Conservation (phyloP, 2,113 vertebrate species). For the Plectropomus leopardus region DNA sequence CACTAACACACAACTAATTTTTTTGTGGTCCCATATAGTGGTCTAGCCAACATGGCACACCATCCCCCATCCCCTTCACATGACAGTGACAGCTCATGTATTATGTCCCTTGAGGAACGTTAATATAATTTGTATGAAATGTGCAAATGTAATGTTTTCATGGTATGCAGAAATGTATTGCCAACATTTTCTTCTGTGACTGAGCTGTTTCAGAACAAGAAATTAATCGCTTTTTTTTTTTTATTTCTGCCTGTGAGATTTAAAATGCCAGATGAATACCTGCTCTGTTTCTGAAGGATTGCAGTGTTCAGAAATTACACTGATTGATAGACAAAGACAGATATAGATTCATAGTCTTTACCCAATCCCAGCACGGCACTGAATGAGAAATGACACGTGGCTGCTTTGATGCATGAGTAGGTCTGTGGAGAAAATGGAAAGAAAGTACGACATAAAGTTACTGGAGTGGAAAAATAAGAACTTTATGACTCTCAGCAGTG, state of each 20-base stretch:
- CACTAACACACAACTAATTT: too few relatives aligned
- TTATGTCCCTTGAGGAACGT: too few relatives aligned
- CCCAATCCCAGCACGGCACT: conserved; percentile 4
- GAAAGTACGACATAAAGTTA: conserved; percentile 2
- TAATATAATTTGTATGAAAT: too few relatives aligned
- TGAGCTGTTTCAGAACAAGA: neutral
- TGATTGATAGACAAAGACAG: conserved; percentile 1
- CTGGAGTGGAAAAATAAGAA: conserved; percentile 39
- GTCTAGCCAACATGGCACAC: too few relatives aligned
- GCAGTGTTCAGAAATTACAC: neutral
- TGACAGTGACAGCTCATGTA: too few relatives aligned
- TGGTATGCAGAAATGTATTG: too few relatives aligned
- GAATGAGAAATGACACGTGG: conserved; percentile 19
- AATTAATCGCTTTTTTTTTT: neutral
- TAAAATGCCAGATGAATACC: neutral
- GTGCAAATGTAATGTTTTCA: too few relatives aligned
- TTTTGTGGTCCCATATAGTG: too few relatives aligned
- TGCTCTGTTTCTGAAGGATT: neutral
- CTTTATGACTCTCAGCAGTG: conserved; percentile 40
- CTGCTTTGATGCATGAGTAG: conserved; percentile 20
- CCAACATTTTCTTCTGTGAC: too few relatives aligned
- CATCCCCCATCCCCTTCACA: too few relatives aligned
- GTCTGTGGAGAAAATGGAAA: conserved; percentile 21
- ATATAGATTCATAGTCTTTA: neutral
- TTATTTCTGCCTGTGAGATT: neutral